Evolutionary conservation across 2,888 invertebrate species (phyloP).

Genomic region (Timema podura): DNA sequence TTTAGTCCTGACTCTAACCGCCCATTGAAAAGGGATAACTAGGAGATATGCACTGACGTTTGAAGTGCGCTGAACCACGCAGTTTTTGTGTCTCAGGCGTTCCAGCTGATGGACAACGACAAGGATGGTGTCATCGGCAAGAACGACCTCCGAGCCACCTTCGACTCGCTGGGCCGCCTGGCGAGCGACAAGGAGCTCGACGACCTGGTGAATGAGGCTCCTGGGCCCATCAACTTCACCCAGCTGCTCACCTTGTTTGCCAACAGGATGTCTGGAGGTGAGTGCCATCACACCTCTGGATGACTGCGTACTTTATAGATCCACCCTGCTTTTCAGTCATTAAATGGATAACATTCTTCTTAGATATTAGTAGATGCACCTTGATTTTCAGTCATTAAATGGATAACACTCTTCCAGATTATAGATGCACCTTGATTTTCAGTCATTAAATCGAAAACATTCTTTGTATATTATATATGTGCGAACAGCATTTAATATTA

Average conservation of each 20-base stretch:
- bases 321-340: not conserved
- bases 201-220: constrained; percentile 80
- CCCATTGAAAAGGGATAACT: too few species aligned
- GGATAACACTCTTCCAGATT: too few species aligned
- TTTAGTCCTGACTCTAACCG: too few species aligned
- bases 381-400: too few species aligned
- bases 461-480: too few species aligned
- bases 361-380: not conserved
- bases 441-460: too few species aligned
- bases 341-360: not conserved
- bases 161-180: constrained; percentile 87
- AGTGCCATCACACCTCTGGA: not conserved
- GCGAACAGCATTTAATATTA: too few species aligned
- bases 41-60: too few species aligned
- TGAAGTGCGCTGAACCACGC: not conserved
- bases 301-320: not conserved
- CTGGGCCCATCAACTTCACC: constrained; percentile 93
- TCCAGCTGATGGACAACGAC: constrained; percentile 94
- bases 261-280: constrained; percentile 82
- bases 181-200: constrained; percentile 88
- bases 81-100: constrained; percentile 58
- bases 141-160: constrained; percentile 85
- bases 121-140: constrained; percentile 86
- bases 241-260: constrained; percentile 90
- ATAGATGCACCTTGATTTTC: too few species aligned